Conservation (phyloP, 2,113 vertebrate genomes). For the Columba livia region DNA sequence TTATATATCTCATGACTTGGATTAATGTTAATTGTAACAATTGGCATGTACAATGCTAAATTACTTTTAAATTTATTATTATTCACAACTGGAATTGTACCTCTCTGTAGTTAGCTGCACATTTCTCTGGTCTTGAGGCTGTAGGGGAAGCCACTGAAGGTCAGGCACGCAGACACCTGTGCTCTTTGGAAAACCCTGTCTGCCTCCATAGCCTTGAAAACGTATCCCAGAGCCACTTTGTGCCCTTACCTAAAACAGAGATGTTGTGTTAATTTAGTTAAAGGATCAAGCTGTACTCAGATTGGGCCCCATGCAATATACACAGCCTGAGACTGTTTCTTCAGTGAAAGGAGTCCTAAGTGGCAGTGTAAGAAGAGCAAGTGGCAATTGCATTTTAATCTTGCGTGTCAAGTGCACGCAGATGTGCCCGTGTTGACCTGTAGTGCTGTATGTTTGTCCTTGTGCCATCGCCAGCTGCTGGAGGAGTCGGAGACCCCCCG, state of each 20-base stretch:
- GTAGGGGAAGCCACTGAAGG: not conserved
- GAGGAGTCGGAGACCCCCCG: not conserved
- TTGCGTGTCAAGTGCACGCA: not conserved
- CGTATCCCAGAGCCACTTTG: not conserved
- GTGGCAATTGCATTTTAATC: not conserved
- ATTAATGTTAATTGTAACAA: not conserved
- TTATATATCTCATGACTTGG: not conserved
- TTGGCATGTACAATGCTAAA: not conserved
- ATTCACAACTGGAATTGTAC: not conserved
- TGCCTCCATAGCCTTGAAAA: not conserved
- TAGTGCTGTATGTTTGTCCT: not conserved
- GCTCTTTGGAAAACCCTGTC: not conserved
- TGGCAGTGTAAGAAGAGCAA: not conserved
- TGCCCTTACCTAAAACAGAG: not conserved
- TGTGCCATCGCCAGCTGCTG: not conserved
- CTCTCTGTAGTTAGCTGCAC: not conserved
- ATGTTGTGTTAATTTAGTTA: not conserved
- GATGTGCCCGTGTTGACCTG: not conserved
- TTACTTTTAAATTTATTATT: not conserved
- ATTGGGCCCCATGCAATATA: accelerated
- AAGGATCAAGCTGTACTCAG: not conserved
- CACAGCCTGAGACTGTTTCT: too few species aligned
- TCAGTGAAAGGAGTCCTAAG: too few species aligned
- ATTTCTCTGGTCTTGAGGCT: not conserved
- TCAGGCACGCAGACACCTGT: not conserved